Conservation (phyloP, 2,888 invertebrate genomes). For the Mesopsocus fuscifrons region DNA sequence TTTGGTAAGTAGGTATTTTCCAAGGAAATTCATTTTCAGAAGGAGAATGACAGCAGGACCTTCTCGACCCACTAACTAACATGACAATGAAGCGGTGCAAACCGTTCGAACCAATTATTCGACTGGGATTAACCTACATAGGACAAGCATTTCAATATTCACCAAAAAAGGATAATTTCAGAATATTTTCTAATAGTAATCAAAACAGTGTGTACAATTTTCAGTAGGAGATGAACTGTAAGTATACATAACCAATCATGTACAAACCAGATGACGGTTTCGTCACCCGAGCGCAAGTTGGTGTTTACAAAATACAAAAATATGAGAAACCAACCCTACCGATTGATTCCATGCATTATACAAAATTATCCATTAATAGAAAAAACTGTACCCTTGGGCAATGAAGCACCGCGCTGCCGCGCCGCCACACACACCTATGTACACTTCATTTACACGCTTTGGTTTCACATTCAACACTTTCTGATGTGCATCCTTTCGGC, state of each 20-base stretch:
- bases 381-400: too few species aligned
- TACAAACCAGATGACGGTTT: background rate
- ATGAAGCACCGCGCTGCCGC: background rate
- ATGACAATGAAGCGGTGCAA: too few species aligned
- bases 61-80: too few species aligned
- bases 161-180: background rate
- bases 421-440: conserved; percentile 2
- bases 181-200: background rate
- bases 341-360: conserved; percentile 5
- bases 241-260: background rate
- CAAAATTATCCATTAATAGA: too few species aligned
- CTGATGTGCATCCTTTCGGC: background rate
- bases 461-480: conserved; percentile 5
- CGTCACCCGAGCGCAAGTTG: background rate
- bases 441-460: conserved; percentile 9
- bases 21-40: too few species aligned
- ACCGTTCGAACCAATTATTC: too few species aligned
- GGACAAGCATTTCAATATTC: too few species aligned
- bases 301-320: conserved; percentile 10
- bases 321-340: conserved; percentile 7
- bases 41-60: too few species aligned
- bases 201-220: background rate
- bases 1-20: too few species aligned
- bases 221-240: background rate
- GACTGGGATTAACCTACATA: too few species aligned